phyloP scores from a whole-genome alignment of 2,113 vertebrate genomes.

The Leuciscus idus region DNA sequence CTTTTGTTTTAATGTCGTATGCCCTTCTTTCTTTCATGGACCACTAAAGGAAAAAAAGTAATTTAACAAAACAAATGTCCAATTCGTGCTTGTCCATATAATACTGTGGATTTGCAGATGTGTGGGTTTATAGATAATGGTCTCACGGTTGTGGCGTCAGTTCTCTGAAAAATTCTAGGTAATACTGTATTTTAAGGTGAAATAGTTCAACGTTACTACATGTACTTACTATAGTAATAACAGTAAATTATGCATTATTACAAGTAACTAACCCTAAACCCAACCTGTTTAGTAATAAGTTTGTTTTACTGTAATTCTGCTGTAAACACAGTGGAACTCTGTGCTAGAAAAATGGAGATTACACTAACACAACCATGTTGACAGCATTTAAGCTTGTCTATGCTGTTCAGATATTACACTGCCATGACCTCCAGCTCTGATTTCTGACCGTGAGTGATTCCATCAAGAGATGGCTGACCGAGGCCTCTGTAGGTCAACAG shows the following conservation, averaged over 20 bases:
- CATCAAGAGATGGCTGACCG: conserved; percentile 23
- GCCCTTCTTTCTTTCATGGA: no score
- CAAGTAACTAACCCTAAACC: no score
- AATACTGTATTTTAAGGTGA: no score
- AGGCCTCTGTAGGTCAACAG: conserved; percentile 30
- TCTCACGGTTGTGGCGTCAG: neutral
- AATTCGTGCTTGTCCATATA: no score
- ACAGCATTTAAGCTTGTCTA: conserved; percentile 17
- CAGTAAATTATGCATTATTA: no score
- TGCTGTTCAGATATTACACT: conserved; percentile 52
- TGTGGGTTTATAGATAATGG: no score
- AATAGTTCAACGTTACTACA: no score
- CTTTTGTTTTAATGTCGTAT: no score
- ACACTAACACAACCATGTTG: conserved; percentile 3
- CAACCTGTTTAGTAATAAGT: neutral
- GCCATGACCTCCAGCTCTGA: conserved; percentile 32
- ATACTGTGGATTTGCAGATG: no score
- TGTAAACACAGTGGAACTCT: neutral
- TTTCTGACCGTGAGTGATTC: conserved; percentile 45
- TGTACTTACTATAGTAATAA: no score
- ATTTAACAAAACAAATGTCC: no score
- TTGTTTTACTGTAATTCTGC: neutral
- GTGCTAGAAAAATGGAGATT: conserved; percentile 8
- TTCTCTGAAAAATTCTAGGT: neutral
- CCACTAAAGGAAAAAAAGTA: no score